Conservation (phyloP, 2,797 vertebrate species). For the Acanthurus lineatus region DNA sequence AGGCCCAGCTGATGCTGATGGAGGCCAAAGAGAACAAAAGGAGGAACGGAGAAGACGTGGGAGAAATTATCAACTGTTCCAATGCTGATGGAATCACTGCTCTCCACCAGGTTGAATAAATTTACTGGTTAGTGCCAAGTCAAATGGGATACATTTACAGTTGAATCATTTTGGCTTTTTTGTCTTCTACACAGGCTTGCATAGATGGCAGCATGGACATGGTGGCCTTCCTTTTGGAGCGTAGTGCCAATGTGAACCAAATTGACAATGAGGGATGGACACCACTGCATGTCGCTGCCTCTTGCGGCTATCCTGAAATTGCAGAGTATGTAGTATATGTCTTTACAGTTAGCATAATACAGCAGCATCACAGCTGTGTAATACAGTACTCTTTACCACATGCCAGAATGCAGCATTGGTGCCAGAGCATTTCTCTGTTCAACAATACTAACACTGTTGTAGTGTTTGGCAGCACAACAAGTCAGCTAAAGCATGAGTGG, state of each 20-base stretch:
- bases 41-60: constrained; percentile 46
- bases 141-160: background rate
- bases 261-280: constrained; percentile 95
- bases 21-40: constrained; percentile 72
- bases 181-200: constrained; percentile 85
- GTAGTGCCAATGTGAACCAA: constrained; percentile 90
- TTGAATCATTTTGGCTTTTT: background rate
- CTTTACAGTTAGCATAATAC: constrained; percentile 22
- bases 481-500: constrained; percentile 54
- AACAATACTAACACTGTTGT: constrained; percentile 80
- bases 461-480: constrained; percentile 58
- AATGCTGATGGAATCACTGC: constrained; percentile 94
- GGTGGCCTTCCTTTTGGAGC: constrained; percentile 90
- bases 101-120: constrained; percentile 85
- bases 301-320: constrained; percentile 91
- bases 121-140: background rate
- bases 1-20: constrained; percentile 89
- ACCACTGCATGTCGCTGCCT: constrained; percentile 92
- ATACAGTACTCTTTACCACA: constrained; percentile 21
- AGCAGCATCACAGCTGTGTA: constrained; percentile 28
- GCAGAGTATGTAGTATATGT: constrained; percentile 86
- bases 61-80: constrained; percentile 87
- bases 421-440: constrained; percentile 62
- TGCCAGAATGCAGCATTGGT: constrained; percentile 50
- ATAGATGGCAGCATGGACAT: constrained; percentile 94